Conservation (phyloP, 2,888 invertebrate species). For the Idaea biselata region DNA sequence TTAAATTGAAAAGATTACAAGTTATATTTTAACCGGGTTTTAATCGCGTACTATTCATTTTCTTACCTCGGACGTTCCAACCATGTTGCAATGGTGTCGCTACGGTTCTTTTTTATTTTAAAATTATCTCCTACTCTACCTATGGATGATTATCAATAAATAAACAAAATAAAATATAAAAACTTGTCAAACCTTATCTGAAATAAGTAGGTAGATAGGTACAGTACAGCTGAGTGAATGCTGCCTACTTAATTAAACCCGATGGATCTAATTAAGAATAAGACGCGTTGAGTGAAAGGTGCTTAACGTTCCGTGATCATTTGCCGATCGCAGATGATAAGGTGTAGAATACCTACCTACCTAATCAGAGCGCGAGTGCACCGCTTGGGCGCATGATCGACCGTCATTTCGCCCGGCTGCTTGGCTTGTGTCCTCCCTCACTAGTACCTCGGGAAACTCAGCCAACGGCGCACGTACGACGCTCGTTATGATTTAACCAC, state of each 20-base stretch:
- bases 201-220: too few species aligned
- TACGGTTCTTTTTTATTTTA: too few species aligned
- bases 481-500: constrained; percentile 48
- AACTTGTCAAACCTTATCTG: too few species aligned
- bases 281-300: constrained; percentile 17
- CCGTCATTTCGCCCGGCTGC: constrained; percentile 41
- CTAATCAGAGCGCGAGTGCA: constrained; percentile 33
- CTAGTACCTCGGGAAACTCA: constrained; percentile 55
- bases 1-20: too few species aligned
- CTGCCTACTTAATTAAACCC: background rate
- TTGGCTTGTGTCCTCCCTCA: constrained; percentile 16
- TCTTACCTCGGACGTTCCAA: too few species aligned
- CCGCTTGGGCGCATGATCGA: constrained; percentile 69
- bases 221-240: too few species aligned
- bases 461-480: constrained; percentile 42
- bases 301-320: constrained; percentile 10
- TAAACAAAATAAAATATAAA: too few species aligned
- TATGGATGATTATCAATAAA: too few species aligned
- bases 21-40: too few species aligned
- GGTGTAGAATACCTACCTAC: constrained; percentile 44
- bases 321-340: constrained; percentile 48
- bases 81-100: too few species aligned
- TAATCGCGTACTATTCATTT: too few species aligned
- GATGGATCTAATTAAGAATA: background rate
- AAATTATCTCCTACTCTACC: too few species aligned